A percentile compares a stretch with the other conserved stretches of the same genome.
phyloP scores from a whole-genome alignment of 2,888 invertebrate genomes.

The Drosophila mercatorum region DNA sequence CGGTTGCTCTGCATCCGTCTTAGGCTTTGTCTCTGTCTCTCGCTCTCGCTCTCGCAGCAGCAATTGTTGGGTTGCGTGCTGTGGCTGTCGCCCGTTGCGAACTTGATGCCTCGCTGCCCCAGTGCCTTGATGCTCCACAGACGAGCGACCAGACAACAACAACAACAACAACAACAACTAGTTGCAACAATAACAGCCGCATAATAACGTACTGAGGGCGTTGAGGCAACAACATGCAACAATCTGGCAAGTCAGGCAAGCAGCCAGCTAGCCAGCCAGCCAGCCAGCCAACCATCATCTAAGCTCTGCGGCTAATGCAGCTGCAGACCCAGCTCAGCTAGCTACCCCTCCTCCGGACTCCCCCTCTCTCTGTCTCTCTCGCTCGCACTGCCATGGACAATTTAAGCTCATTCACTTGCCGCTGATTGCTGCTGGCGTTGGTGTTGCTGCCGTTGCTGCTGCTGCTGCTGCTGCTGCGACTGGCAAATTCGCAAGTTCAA shows the following conservation, averaged over 20 bases:
- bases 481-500: slow-evolving; percentile 78
- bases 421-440: slow-evolving; percentile 75
- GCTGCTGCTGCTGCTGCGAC: slow-evolving; percentile 48
- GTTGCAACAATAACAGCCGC: slow-evolving; percentile 53
- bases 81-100: slow-evolving; percentile 68
- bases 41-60: slow-evolving; percentile 2
- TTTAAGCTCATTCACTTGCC: slow-evolving; percentile 79
- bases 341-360: neutral
- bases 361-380: neutral
- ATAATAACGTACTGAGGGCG: slow-evolving; percentile 79
- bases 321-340: slow-evolving; percentile 20
- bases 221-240: slow-evolving; percentile 72
- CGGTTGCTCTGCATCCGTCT: slow-evolving; percentile 66
- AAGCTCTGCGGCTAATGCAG: slow-evolving; percentile 47
- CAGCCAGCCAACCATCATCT: slow-evolving; percentile 46
- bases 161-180: slow-evolving; percentile 45
- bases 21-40: slow-evolving; percentile 5
- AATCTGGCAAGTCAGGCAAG: slow-evolving; percentile 34
- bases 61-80: slow-evolving; percentile 40
- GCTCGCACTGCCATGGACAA: slow-evolving; percentile 55
- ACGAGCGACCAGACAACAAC: slow-evolving; percentile 67
- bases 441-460: slow-evolving; percentile 43
- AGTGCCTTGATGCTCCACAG: slow-evolving; percentile 83
- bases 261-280: slow-evolving; percentile 34
- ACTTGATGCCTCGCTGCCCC: slow-evolving; percentile 83